Evolutionary conservation across 2,797 vertebrate species (phyloP), one percentile per base, ranked within the genome.

Genomic region (Zonotrichia albicollis): DNA sequence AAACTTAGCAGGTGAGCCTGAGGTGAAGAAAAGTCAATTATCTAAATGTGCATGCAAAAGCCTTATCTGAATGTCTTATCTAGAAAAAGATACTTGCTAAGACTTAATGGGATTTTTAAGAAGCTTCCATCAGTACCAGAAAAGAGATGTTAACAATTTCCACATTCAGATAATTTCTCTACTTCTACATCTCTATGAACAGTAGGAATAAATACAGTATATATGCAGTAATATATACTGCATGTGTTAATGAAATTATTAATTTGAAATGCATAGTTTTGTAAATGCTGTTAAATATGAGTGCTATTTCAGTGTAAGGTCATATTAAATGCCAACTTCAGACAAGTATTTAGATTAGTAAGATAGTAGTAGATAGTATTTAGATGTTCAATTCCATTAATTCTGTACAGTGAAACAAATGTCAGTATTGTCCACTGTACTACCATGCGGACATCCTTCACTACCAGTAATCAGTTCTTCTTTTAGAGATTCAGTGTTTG

Each of bases 1-100:
- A 99, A 99, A 89, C 98, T 99, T 78, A 98, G 98, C 94, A 98
- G 99, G 99, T 99, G 89, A 96, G 97, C 77, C 87, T 91, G 80
- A 96, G 79, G 66, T 93, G 81, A 95, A 95, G 85, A 74, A 95
- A 91, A 6, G 26, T 83, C 13, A 20, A 77, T 92, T 84, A 73
- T 89, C 46, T 90, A 50, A 89, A 84, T 96, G 62, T 96, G 94
- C 86, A 90, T 96, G 95, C 91, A 60, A 87, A 94, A 80, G 29
- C 26, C 8, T 1, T 64, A 84, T n/a, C 42, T 90, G 74, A 94
- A 77, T 83, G 62, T 93, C 66, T 91, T 89, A 61, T 11, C 6
- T 82, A 54, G 55, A 65, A 81, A 48, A 86, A 84, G 50, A 51
- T 84, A 83, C 34, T 89, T 89, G 36, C 71, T 86, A 70, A 85